A percentile compares a stretch with the other conserved stretches of the same genome.
phyloP scores from a whole-genome alignment of 1,140 invertebrate species.

The Drosophila oshimai region DNA sequence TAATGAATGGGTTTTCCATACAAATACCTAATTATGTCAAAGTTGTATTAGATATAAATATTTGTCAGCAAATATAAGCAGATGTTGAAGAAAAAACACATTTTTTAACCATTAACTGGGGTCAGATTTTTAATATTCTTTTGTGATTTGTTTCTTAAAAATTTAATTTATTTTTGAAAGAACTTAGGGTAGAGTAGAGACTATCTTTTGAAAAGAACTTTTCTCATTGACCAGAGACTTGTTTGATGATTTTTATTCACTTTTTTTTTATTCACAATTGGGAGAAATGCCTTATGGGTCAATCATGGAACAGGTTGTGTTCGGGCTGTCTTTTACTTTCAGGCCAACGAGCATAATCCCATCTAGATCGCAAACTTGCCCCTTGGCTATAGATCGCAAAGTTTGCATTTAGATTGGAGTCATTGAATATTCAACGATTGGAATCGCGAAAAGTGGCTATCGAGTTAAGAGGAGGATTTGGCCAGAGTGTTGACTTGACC shows the following conservation, averaged over 20 bases:
- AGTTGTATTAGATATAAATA: constrained; percentile 23
- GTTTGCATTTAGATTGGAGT: constrained; percentile 19
- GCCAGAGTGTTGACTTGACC: constrained; percentile 55
- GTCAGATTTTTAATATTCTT: no score
- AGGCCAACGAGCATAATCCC: constrained; percentile 30
- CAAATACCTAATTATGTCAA: neutral
- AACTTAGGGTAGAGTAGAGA: no score
- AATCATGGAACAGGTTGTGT: constrained; percentile 14
- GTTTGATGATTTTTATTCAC: no score
- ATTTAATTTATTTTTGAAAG: neutral
- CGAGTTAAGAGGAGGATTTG: constrained; percentile 11
- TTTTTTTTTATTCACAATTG: neutral
- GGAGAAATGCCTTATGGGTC: constrained; percentile 5
- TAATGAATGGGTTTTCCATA: no score
- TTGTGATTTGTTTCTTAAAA: no score
- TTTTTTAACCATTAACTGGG: no score
- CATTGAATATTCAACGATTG: constrained; percentile 57
- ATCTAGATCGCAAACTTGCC: constrained; percentile 7
- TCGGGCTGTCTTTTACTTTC: constrained; percentile 38
- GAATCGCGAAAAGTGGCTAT: constrained; percentile 34
- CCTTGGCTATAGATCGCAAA: constrained; percentile 10
- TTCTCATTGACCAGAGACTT: no score
- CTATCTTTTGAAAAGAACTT: no score
- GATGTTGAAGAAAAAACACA: constrained; percentile 7
- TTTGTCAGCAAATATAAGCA: constrained; percentile 9